These are phyloP conservation scores for Toxotes lorentzi DNA, from an alignment of 2,797 vertebrate genomes.

Conservation along the genomic window DNA sequence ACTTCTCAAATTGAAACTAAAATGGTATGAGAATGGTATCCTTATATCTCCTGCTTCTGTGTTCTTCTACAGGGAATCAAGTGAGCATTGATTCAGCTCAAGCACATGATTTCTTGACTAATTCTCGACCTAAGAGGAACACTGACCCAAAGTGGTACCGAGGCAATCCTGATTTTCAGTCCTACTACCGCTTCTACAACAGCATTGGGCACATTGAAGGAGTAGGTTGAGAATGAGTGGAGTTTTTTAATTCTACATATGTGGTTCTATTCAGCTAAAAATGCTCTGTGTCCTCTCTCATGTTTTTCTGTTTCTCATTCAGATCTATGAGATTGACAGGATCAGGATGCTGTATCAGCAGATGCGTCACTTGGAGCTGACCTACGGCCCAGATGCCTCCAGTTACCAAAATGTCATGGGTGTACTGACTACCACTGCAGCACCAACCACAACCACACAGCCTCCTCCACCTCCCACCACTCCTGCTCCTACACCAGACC, in stretches of 20 bases:
- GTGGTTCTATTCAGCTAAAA: not conserved
- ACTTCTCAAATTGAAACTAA: not conserved
- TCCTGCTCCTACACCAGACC: constrained; percentile 64
- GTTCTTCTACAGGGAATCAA: constrained; percentile 34
- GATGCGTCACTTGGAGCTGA: constrained; percentile 84
- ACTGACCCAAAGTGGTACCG: constrained; percentile 81
- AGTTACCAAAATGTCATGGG: constrained; percentile 80
- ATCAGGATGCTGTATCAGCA: constrained; percentile 86
- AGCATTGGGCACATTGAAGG: constrained; percentile 87
- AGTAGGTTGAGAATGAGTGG: constrained; percentile 61
- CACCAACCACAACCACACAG: constrained; percentile 62
- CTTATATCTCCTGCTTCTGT: not conserved
- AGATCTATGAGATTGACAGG: constrained; percentile 85
- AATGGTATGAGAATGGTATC: not conserved
- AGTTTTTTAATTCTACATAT: not conserved
- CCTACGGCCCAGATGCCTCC: constrained; percentile 80
- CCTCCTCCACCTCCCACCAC: constrained; percentile 71
- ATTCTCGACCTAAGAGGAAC: constrained; percentile 77
- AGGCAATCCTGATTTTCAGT: constrained; percentile 83
- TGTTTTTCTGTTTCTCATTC: constrained; percentile 27
- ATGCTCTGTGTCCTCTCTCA: not conserved
- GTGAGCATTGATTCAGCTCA: constrained; percentile 72
- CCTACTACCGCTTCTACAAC: constrained; percentile 86
- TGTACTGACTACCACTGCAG: constrained; percentile 61
- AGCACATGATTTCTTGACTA: constrained; percentile 80